Conservation (phyloP, 1,140 invertebrate genomes). For the Achroia grisella region DNA sequence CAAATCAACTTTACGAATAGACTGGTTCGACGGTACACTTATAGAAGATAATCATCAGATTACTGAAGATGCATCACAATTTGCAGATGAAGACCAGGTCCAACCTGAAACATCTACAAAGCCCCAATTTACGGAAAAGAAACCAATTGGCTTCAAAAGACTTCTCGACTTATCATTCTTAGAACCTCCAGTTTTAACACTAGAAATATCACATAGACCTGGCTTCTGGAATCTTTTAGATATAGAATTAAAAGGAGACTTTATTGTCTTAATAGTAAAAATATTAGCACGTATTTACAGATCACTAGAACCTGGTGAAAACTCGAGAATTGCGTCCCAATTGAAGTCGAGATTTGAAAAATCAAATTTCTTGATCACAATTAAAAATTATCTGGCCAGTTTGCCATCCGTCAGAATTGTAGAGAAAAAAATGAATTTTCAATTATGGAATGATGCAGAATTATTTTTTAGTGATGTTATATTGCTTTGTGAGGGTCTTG, state of each 20-base stretch:
- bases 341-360: slow-evolving; percentile 45
- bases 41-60: slow-evolving; percentile 38
- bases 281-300: slow-evolving; percentile 46
- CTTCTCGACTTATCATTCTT: slow-evolving; percentile 40
- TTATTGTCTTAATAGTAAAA: slow-evolving; percentile 55
- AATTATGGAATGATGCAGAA: slow-evolving; percentile 57
- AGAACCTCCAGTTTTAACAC: slow-evolving; percentile 32
- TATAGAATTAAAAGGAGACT: slow-evolving; percentile 48
- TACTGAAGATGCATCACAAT: slow-evolving; percentile 17
- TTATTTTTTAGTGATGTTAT: slow-evolving; percentile 39
- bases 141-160: slow-evolving; percentile 55
- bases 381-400: slow-evolving; percentile 37
- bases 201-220: slow-evolving; percentile 45
- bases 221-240: slow-evolving; percentile 57
- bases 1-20: slow-evolving; percentile 49
- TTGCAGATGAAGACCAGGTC: slow-evolving; percentile 34
- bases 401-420: slow-evolving; percentile 41
- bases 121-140: slow-evolving; percentile 39
- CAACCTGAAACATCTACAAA: slow-evolving; percentile 16
- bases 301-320: slow-evolving; percentile 38
- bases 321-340: slow-evolving; percentile 35
- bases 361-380: slow-evolving; percentile 40
- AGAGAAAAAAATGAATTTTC: slow-evolving; percentile 53
- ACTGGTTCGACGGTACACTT: slow-evolving; percentile 62
- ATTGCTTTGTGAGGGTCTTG: slow-evolving; percentile 42